These are phyloP conservation scores for Drosophila macrospina DNA, from an alignment of 2,888 invertebrate genomes.

Conservation along the genomic window DNA sequence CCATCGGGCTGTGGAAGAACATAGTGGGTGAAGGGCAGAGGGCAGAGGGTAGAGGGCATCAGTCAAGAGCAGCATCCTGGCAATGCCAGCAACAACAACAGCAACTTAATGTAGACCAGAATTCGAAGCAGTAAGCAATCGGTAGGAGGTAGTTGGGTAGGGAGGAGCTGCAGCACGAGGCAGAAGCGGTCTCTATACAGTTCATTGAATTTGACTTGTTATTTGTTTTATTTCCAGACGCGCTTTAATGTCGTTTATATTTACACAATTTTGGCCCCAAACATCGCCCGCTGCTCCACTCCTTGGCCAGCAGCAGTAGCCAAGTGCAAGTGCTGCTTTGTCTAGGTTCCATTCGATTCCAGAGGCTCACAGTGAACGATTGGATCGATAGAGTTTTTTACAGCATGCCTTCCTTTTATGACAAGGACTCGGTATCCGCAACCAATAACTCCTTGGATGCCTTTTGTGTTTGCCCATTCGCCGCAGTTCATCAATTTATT, in stretches of 20 bases:
- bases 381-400: conserved; percentile 66
- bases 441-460: conserved; percentile 49
- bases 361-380: conserved; percentile 29
- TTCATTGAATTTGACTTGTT: conserved; percentile 76
- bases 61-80: conserved; percentile 39
- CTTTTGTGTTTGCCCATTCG: conserved; percentile 54
- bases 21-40: neutral
- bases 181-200: conserved; percentile 51
- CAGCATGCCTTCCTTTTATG: conserved; percentile 58
- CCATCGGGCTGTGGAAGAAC: conserved; percentile 30
- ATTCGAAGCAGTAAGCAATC: conserved; percentile 7
- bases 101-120: conserved; percentile 43
- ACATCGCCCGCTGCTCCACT: neutral
- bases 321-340: conserved; percentile 57
- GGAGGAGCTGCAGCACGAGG: conserved; percentile 28
- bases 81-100: conserved; percentile 26
- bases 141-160: conserved; percentile 26
- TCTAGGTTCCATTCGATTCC: conserved; percentile 19
- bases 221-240: conserved; percentile 78
- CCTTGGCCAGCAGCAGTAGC: conserved; percentile 2
- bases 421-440: conserved; percentile 46
- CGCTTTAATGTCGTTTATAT: conserved; percentile 79
- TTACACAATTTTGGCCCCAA: conserved; percentile 67
- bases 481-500: conserved; percentile 76
- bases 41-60: conserved; percentile 40